These are phyloP conservation scores for Campoplex nolae DNA, from an alignment of 2,888 invertebrate genomes.

Conservation along the genomic window DNA sequence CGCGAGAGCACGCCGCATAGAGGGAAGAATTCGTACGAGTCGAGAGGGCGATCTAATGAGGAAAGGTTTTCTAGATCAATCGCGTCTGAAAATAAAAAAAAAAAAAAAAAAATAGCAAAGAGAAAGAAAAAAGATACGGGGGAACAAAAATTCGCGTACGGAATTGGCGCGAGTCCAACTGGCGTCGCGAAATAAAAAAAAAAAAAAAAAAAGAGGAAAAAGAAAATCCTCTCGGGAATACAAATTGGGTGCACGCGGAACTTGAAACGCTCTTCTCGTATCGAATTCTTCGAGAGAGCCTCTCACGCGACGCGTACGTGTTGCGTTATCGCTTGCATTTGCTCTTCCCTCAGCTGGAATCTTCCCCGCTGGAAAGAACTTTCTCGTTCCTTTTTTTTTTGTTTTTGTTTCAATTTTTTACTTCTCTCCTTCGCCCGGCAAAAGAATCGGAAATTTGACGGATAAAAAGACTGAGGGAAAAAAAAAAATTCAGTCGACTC, in stretches of 20 bases:
- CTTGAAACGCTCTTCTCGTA: constrained; percentile 55
- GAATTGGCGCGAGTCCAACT: constrained; percentile 58
- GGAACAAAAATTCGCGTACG: constrained; percentile 42
- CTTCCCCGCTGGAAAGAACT: constrained; percentile 1
- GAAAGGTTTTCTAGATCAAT: constrained; percentile 55
- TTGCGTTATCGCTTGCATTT: constrained; percentile 44
- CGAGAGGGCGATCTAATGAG: constrained; percentile 54
- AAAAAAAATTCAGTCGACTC: neutral
- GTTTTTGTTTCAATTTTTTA: constrained; percentile 3
- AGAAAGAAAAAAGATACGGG: constrained; percentile 9
- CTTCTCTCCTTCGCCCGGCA: neutral
- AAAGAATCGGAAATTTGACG: constrained; percentile 52
- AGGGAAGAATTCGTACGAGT: constrained; percentile 31
- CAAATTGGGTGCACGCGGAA: constrained; percentile 68
- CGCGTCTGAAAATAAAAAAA: constrained; percentile 21
- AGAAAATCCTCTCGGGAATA: constrained; percentile 66
- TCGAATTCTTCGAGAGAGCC: constrained; percentile 51
- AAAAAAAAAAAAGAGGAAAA: constrained; percentile 62
- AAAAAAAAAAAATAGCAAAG: neutral
- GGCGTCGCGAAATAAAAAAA: constrained; percentile 55
- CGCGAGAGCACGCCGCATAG: neutral
- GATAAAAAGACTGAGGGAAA: constrained; percentile 39
- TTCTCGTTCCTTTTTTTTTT: neutral
- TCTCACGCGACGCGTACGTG: neutral
- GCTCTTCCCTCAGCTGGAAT: neutral